Conservation (phyloP, 92 coral and sea anemone genomes). For the Phymanthus crucifer region DNA sequence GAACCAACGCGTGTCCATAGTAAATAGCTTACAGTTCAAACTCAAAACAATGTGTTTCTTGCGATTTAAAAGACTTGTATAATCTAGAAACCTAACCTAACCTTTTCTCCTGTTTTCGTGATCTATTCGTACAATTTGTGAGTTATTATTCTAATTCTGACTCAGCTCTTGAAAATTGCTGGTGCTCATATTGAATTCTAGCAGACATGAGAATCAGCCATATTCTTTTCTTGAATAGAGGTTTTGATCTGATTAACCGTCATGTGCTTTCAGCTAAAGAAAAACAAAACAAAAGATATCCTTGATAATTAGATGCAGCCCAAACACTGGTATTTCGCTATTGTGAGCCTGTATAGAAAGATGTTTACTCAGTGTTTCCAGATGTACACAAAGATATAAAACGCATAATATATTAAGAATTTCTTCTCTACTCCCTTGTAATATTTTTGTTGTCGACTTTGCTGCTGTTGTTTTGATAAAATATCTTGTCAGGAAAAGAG, state of each 20-base stretch:
- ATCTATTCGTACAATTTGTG: background rate
- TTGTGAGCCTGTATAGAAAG: background rate
- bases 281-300: constrained; percentile 16
- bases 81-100: background rate
- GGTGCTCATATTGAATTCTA: constrained; percentile 12
- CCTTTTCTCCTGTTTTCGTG: background rate
- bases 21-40: background rate
- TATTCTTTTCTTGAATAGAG: constrained; percentile 1
- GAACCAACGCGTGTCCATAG: background rate
- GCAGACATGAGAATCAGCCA: background rate
- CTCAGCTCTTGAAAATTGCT: background rate
- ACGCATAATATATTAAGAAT: background rate
- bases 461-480: no score
- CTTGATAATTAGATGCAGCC: constrained; percentile 17
- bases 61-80: background rate
- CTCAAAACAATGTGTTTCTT: background rate
- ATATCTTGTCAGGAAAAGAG: no score
- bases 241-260: constrained; percentile 25
- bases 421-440: background rate
- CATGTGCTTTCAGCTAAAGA: constrained; percentile 23
- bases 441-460: no score
- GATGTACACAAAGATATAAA: background rate
- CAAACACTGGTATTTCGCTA: constrained; percentile 15
- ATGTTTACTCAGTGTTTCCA: background rate
- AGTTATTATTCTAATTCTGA: background rate